Evolutionary conservation across 2,113 vertebrate species (phyloP).

Genomic region (Hemiprocne comata): DNA sequence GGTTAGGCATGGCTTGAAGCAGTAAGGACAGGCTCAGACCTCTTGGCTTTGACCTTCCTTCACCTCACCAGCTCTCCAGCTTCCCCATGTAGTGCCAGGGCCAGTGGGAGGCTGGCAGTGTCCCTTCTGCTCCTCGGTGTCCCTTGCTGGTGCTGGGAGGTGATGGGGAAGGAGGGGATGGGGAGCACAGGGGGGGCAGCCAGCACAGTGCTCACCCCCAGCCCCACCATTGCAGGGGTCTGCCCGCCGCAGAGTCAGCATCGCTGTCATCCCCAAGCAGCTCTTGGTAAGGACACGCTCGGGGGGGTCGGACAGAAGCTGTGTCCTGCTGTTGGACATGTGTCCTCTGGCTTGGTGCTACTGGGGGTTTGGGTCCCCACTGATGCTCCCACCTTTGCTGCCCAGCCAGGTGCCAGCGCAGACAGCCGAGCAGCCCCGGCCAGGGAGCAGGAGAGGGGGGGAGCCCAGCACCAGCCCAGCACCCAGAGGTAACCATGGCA

Average conservation of each 20-base stretch:
- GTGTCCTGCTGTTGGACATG: accelerated
- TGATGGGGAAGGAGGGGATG: not conserved
- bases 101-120: not conserved
- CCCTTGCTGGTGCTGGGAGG: not conserved
- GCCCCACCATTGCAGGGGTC: constrained; percentile 54
- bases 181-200: not conserved
- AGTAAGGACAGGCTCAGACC: not conserved
- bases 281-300: constrained; percentile 12
- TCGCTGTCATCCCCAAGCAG: constrained; percentile 78
- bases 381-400: not conserved
- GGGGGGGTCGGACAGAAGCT: not conserved
- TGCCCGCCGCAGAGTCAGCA: constrained; percentile 78
- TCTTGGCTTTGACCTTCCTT: not conserved
- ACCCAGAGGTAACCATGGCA: not conserved
- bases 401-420: constrained; percentile 49
- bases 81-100: not conserved
- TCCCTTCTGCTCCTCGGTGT: not conserved
- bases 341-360: not conserved
- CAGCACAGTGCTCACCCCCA: accelerated
- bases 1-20: not conserved
- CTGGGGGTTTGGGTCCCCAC: not conserved
- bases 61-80: not conserved
- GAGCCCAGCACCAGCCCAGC: not conserved
- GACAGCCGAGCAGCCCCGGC: not conserved
- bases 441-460: not conserved